These are phyloP conservation scores for Lontra canadensis DNA, from an alignment of 2,113 vertebrate species.

Conservation along the genomic window DNA sequence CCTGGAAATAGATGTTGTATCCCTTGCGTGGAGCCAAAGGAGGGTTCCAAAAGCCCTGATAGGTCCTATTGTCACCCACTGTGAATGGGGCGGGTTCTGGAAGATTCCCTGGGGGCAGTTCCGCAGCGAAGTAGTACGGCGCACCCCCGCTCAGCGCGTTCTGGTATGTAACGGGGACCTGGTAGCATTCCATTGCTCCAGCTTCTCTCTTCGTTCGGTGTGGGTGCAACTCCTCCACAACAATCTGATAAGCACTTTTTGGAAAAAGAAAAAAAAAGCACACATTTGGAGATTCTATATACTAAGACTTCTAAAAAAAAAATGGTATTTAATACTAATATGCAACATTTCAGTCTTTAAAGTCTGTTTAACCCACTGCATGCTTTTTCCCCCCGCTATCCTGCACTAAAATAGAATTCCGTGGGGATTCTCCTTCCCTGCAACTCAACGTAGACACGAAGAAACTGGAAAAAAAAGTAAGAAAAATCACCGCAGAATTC, in stretches of 20 bases:
- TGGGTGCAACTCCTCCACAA: constrained; percentile 94
- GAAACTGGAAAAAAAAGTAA: neutral
- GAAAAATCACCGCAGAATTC: neutral
- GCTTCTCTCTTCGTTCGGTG: constrained; percentile 93
- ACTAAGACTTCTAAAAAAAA: neutral
- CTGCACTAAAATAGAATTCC: neutral
- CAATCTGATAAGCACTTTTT: constrained; percentile 95
- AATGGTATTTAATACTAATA: neutral
- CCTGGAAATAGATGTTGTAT: constrained; percentile 99
- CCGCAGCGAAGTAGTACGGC: constrained; percentile 96
- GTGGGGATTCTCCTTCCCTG: neutral
- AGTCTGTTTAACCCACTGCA: neutral
- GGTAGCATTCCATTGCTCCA: constrained; percentile 92
- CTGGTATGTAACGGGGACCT: constrained; percentile 94
- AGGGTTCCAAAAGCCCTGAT: constrained; percentile 98
- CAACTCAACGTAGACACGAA: neutral
- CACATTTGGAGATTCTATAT: neutral
- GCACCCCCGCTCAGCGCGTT: constrained; percentile 89
- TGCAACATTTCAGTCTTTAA: neutral
- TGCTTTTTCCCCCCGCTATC: neutral
- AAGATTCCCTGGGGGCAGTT: constrained; percentile 94
- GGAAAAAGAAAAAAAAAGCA: neutral
- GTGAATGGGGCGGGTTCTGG: constrained; percentile 95
- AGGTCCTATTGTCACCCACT: constrained; percentile 98
- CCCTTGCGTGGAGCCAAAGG: constrained; percentile 96